phyloP scores from a whole-genome alignment of 2,797 vertebrate species.

The Rhabdomys pumilio region DNA sequence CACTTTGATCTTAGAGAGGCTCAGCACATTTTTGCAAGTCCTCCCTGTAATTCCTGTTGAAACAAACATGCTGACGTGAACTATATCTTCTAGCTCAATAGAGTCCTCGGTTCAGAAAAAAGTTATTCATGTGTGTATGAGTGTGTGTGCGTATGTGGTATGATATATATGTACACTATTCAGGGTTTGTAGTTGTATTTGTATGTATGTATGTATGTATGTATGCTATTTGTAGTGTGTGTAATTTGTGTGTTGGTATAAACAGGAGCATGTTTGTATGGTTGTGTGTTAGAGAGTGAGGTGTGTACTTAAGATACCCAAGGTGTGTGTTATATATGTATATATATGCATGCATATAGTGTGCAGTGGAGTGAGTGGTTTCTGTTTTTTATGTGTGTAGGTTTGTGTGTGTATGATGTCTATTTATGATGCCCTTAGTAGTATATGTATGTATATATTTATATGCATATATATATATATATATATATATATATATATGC shows the following conservation, averaged over 20 bases:
- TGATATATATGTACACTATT: no score
- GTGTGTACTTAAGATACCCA: no score
- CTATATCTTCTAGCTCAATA: background rate
- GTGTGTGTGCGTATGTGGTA: no score
- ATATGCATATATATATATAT: background rate
- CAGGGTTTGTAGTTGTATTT: no score
- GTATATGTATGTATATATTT: background rate
- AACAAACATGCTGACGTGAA: background rate
- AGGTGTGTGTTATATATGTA: no score
- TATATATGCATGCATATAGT: no score
- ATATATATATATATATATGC: no score
- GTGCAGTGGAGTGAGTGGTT: no score
- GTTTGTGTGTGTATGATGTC: fast-evolving
- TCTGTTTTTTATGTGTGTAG: background rate
- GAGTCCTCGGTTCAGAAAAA: background rate
- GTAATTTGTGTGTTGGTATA: background rate
- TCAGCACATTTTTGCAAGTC: conserved; percentile 24
- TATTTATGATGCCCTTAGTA: background rate
- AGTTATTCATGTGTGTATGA: background rate
- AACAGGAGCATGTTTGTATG: background rate
- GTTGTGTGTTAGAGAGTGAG: background rate
- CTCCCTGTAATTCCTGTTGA: background rate
- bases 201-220: background rate
- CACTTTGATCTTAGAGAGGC: conserved; percentile 53
- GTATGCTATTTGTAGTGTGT: background rate